A percentile compares a stretch with the other conserved stretches of the same genome.
These are phyloP conservation scores for Hipposideros armiger DNA, from an alignment of 2,113 vertebrate species.

Conservation along the genomic window DNA sequence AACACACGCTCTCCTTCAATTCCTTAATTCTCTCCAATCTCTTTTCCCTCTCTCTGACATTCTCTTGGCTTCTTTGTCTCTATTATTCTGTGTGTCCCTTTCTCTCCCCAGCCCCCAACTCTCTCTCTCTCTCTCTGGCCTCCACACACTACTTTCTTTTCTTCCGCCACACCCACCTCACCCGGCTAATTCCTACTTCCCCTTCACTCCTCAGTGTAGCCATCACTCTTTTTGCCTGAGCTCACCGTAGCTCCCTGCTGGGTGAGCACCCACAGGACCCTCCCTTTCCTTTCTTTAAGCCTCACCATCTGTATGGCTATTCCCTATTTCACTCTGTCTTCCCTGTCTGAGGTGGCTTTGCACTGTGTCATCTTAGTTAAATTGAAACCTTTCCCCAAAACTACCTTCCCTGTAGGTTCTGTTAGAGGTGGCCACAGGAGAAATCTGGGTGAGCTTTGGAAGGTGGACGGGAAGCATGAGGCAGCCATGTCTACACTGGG, in stretches of 20 bases:
- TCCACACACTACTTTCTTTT: not conserved
- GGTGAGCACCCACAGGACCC: not conserved
- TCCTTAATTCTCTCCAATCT: not conserved
- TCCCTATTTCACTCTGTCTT: not conserved
- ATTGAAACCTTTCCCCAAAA: not conserved
- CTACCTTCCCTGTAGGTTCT: not conserved
- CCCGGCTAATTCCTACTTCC: not conserved
- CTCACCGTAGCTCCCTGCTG: not conserved
- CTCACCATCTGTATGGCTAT: not conserved
- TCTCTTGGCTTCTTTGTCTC: not conserved
- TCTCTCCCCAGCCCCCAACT: fast-evolving
- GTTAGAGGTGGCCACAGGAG: not conserved
- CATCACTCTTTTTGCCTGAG: not conserved
- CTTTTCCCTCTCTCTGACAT: not conserved
- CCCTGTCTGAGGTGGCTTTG: not conserved
- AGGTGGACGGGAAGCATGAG: not conserved
- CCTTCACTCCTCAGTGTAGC: not conserved
- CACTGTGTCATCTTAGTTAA: not conserved
- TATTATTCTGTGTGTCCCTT: not conserved
- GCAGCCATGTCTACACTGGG: fast-evolving
- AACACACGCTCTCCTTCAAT: not conserved
- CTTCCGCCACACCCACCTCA: not conserved
- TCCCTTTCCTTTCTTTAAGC: not conserved
- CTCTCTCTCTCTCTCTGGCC: too few species aligned
- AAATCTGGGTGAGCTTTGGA: not conserved